Percentiles rank a stretch among this genome's conserved stretches.
Conservation (phyloP, 1,140 invertebrate genomes). For the Megalopta genalis region DNA sequence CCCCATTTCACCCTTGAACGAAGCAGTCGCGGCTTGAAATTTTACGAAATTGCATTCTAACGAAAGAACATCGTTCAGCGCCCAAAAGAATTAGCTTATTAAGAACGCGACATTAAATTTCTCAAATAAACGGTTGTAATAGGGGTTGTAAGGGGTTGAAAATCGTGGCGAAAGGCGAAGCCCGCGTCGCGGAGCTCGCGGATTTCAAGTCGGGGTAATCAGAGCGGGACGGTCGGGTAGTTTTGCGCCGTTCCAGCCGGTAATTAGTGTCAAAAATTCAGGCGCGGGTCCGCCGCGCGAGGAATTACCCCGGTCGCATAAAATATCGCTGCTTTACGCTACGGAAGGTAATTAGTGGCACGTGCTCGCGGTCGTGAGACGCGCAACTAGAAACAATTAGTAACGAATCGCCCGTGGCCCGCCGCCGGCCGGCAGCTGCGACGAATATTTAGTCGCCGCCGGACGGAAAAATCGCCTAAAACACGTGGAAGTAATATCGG, state of each 20-base stretch:
- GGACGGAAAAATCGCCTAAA: slow-evolving; percentile 47
- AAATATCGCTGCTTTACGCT: slow-evolving; percentile 57
- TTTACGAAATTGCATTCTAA: too few relatives aligned
- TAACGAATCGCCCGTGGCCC: slow-evolving; percentile 36
- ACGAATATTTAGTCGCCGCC: slow-evolving; percentile 34
- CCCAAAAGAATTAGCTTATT: too few relatives aligned
- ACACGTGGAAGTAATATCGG: slow-evolving; percentile 17
- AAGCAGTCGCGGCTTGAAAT: too few relatives aligned
- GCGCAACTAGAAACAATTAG: slow-evolving; percentile 57
- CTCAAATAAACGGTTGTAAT: too few relatives aligned
- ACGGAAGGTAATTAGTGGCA: slow-evolving; percentile 62
- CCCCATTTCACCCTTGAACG: too few relatives aligned
- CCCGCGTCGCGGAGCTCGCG: too few relatives aligned
- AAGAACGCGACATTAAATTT: too few relatives aligned
- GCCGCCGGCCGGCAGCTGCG: slow-evolving; percentile 50
- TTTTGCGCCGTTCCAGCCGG: slow-evolving; percentile 13
- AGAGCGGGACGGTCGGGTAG: not conserved
- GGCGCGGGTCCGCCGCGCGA: not conserved
- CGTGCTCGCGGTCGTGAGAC: slow-evolving; percentile 55
- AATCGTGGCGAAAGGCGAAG: too few relatives aligned
- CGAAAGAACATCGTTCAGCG: too few relatives aligned
- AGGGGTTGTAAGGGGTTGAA: too few relatives aligned
- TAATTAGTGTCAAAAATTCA: slow-evolving; percentile 60
- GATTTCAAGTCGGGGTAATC: not conserved
- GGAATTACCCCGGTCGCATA: slow-evolving; percentile 41